phyloP scores from a whole-genome alignment of 1,140 invertebrate genomes.

The Whitmania pigra region DNA sequence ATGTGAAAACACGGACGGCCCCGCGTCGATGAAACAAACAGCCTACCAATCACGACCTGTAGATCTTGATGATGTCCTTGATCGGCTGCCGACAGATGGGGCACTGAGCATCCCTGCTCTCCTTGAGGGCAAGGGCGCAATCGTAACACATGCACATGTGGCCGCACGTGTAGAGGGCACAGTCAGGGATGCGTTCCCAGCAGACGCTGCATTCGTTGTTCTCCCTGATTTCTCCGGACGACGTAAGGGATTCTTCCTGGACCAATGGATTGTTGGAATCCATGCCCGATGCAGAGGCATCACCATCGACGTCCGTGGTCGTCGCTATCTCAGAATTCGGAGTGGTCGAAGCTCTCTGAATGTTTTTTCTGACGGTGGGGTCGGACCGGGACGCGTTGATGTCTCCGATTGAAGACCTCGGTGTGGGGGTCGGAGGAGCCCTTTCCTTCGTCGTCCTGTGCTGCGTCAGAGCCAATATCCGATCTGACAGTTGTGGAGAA shows the following conservation, averaged over 20 bases:
- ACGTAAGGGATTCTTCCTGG: too few species aligned
- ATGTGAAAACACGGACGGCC: too few species aligned
- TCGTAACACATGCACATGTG: slow-evolving; percentile 98
- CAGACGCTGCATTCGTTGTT: slow-evolving; percentile 75
- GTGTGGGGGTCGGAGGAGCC: too few species aligned
- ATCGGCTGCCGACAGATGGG: slow-evolving; percentile 83
- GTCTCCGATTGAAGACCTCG: background rate
- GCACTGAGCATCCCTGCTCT: slow-evolving; percentile 68
- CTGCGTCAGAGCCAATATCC: too few species aligned
- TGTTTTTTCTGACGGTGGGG: slow-evolving; percentile 17
- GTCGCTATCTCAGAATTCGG: slow-evolving; percentile 14
- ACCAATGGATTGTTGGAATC: too few species aligned
- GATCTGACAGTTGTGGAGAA: too few species aligned
- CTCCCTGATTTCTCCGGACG: slow-evolving; percentile 10
- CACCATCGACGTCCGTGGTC: too few species aligned
- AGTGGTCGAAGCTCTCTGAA: background rate
- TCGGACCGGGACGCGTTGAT: slow-evolving; percentile 17
- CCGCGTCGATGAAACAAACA: too few species aligned
- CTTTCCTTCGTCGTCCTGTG: too few species aligned
- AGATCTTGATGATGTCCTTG: slow-evolving; percentile 84
- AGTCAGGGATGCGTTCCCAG: slow-evolving; percentile 79
- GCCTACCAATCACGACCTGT: slow-evolving; percentile 54
- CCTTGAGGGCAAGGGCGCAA: slow-evolving; percentile 83
- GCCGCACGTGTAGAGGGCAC: slow-evolving; percentile 86
- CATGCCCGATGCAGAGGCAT: too few species aligned